Evolutionary conservation across 2,113 vertebrate genomes (phyloP).

Genomic region (Proterorhinus semilunaris): DNA sequence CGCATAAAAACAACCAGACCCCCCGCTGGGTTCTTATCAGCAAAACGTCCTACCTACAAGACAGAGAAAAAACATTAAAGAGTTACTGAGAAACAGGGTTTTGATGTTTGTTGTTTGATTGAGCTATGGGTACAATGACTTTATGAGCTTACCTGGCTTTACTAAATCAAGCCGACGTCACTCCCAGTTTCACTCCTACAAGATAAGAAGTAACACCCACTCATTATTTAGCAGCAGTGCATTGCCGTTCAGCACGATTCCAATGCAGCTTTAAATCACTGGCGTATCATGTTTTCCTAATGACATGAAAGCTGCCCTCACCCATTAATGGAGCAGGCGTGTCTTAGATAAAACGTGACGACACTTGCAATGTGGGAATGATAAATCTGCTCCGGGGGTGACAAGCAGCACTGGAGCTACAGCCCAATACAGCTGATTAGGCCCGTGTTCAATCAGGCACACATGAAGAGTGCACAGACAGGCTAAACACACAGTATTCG

Average conservation of each 20-base stretch:
- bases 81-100: conserved; percentile 6
- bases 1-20: conserved; percentile 14
- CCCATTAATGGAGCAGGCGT: conserved; percentile 63
- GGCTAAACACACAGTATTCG: conserved; percentile 12
- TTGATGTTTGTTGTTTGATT: conserved; percentile 29
- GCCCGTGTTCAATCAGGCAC: conserved; percentile 27
- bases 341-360: conserved; percentile 60
- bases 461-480: not conserved
- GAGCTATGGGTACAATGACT: conserved; percentile 5
- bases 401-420: conserved; percentile 28
- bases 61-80: not conserved
- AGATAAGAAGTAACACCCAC: conserved; percentile 33
- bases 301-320: conserved; percentile 61
- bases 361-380: conserved; percentile 52
- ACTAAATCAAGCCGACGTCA: conserved; percentile 32
- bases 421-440: conserved; percentile 46
- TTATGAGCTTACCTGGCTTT: conserved; percentile 21
- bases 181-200: conserved; percentile 20
- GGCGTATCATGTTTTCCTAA: conserved; percentile 64
- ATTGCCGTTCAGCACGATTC: conserved; percentile 40
- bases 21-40: conserved; percentile 22
- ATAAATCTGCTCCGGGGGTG: conserved; percentile 59
- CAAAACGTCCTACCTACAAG: conserved; percentile 1
- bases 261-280: conserved; percentile 60
- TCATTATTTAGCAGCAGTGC: conserved; percentile 41